Evolutionary conservation across 1,140 invertebrate genomes (phyloP), one percentile per base, ranked within the genome.

Genomic region (Hyphantria cunea): DNA sequence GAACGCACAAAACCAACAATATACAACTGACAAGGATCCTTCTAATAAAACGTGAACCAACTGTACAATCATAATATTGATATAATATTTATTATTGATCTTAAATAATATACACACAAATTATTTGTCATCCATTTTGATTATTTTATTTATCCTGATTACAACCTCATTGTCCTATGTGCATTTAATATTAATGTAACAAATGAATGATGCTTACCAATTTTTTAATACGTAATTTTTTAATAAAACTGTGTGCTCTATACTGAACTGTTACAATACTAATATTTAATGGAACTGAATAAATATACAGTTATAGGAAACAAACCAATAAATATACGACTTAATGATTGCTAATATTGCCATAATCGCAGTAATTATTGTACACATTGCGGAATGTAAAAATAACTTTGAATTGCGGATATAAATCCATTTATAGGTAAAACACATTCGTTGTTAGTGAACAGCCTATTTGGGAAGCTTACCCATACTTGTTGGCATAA

Each of bases 121-220:
- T 89, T 86, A 87, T 89, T 90, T 88, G 84, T 87, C 85, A 78
- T 73, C 64, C 72, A 71, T 82, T 73, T 78, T 76, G 69, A 59
- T 80, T 83, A 76, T 72, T 81, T 73, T 77, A 78, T 78, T 76
- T 77, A 79, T 78, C 74, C 73, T 72, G 79, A 82, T 78, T 88
- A 90, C 87, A 90, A 90, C 84, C 86, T 87, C 84, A 78, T 84
- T 86, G 87, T 83, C 70, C 83, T 90, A 89, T 87, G 87, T 90
- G 87, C 87, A 87, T 78, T 72, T 65, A 67, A 75, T 70, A 74
- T 64, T 62, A 62, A 61, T 55, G 49, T 68, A 69, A 68, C 63
- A 77, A 77, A 74, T 67, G 25, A 71, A 65, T 61, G 15, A 68
- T 66, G 55, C 60, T 66, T 63, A 72, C 50, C 61, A 37, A 59